Evolutionary conservation across 2,888 invertebrate species (phyloP).

Genomic region (Drosophila pullipes): DNA sequence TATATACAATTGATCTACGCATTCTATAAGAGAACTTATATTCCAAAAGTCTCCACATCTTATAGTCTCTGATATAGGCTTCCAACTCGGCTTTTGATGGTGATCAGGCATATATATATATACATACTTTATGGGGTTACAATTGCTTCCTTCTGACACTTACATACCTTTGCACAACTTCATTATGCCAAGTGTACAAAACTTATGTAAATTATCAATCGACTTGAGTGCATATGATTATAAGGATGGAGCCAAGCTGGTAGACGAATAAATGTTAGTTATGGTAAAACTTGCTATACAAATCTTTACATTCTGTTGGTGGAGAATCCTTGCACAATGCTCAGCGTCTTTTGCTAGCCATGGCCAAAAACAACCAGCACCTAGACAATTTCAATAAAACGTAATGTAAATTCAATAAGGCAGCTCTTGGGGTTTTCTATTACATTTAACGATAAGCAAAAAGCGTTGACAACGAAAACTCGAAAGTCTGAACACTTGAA

Average conservation of each 20-base stretch:
- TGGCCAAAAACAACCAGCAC: not conserved
- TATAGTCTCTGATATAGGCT: not conserved
- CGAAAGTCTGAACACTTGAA: constrained; percentile 33
- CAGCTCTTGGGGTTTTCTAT: constrained; percentile 6
- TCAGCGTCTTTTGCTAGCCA: not conserved
- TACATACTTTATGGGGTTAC: not conserved
- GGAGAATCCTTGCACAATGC: not conserved
- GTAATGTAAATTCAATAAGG: constrained; percentile 26
- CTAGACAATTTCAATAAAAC: constrained; percentile 25
- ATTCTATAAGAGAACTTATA: not conserved
- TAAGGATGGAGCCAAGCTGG: not conserved
- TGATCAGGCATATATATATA: not conserved
- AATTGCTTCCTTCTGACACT: not conserved
- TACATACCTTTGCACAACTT: not conserved
- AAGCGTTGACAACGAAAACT: constrained; percentile 43
- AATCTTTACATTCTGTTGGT: not conserved
- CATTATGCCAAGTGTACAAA: not conserved
- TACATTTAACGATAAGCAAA: constrained; percentile 10
- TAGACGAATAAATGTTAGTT: not conserved
- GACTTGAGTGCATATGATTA: not conserved
- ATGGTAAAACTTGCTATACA: not conserved
- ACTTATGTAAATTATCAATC: constrained; percentile 6
- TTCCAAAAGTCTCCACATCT: not conserved
- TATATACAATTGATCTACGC: not conserved
- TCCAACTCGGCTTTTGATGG: not conserved